Evolutionary conservation across 1,140 invertebrate genomes (phyloP), one percentile per base, ranked within the genome.

Genomic region (Halictus rubicundus): DNA sequence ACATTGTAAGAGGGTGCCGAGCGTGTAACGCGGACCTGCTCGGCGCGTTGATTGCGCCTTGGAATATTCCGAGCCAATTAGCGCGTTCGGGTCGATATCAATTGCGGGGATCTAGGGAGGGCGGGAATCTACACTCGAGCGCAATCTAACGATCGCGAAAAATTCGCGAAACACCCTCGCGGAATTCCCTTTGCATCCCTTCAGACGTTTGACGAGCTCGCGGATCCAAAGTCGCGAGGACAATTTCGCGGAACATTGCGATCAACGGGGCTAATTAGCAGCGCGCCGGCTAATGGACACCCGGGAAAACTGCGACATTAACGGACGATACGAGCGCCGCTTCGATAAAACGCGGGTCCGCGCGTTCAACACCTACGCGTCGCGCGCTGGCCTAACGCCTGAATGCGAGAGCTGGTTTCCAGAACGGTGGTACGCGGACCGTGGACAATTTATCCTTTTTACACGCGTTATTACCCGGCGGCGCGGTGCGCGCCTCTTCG

Each of bases 361-460:
- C 19, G 14, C 49, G 49, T 16, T 52, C 49, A 52, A 52, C 49
- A 52, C 49, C 49, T 52, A 16, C 49, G 49, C 19, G 19, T 4
- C 16, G 49, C 49, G 19, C 49, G 49, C 14, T 16, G 5, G 49
- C 14, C 42, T 46, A 46, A 46, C 14, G 42, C 42, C 42, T 46
- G 42, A 46, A 46, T 12, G 42, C 42, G 42, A 12, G 42, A 12
- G 42, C 42, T 12, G 2, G 42, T 46, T 46, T 14, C 42, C 42
- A 16, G 49, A 16, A 19, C 49, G 49, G 49, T 52, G 7, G 12
- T 1, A n/a, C 75, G 8, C 57, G 42, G 32, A 70, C 16, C 75
- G 68, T 63, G 68, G 46, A 71, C 37, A 71, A 78, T 78, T 78
- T 42, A 63, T 70, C 75, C 59, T 78, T 78, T 78, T 78, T 71